phyloP scores from a whole-genome alignment of 2,888 invertebrate genomes.

The Phanerotoma sp. region DNA sequence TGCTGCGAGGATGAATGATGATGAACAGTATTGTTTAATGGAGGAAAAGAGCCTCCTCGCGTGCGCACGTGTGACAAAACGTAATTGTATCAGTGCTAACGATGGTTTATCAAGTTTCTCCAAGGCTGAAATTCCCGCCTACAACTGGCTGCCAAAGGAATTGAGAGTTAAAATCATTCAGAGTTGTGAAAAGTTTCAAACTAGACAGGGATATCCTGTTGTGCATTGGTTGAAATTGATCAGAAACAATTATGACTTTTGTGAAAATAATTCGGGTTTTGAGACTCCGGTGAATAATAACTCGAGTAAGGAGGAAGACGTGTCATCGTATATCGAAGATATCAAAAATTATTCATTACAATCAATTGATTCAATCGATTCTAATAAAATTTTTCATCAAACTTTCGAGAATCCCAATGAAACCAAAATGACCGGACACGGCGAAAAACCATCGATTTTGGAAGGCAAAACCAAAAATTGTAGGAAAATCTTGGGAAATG shows the following conservation, averaged over 20 bases:
- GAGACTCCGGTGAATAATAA: not conserved
- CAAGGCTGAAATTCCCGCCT: conserved; percentile 17
- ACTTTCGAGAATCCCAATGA: too few relatives aligned
- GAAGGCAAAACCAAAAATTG: too few relatives aligned
- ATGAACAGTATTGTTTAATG: conserved; percentile 34
- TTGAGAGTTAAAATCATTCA: conserved; percentile 26
- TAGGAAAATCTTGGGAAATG: too few relatives aligned
- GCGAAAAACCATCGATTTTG: too few relatives aligned
- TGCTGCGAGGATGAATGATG: conserved; percentile 27
- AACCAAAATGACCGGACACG: too few relatives aligned
- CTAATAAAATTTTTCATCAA: too few relatives aligned
- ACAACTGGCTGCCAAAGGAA: conserved; percentile 32
- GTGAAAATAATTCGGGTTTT: conserved; percentile 30
- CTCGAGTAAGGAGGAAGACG: too few relatives aligned
- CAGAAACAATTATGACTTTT: conserved; percentile 31
- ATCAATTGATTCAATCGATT: too few relatives aligned
- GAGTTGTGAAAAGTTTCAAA: conserved; percentile 23
- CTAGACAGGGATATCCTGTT: conserved; percentile 25
- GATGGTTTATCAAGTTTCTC: conserved; percentile 22
- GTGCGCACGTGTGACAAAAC: conserved; percentile 6
- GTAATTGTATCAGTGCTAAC: not conserved
- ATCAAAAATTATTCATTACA: too few relatives aligned
- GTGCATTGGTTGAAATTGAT: conserved; percentile 36
- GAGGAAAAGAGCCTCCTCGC: conserved; percentile 34
- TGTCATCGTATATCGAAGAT: too few relatives aligned